Evolutionary conservation across 1,140 invertebrate genomes (phyloP).

Genomic region (Dendroctonus ponderosae): DNA sequence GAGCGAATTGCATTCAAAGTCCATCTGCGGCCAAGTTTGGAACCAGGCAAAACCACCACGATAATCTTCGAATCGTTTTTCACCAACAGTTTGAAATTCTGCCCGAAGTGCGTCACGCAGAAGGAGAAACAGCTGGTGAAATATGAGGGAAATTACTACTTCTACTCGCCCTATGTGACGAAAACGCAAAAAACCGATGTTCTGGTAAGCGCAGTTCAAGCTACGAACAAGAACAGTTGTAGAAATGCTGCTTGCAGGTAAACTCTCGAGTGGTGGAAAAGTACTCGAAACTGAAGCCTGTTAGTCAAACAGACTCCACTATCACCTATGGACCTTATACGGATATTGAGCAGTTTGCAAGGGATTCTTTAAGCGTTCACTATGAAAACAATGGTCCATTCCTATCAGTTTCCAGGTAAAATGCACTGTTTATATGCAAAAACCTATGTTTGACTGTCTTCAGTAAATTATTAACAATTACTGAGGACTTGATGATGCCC

Average conservation of each 20-base stretch:
- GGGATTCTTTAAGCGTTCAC: constrained; percentile 75
- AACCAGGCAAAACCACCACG: constrained; percentile 58
- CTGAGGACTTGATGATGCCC: too few relatives aligned
- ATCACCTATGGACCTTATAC: constrained; percentile 88
- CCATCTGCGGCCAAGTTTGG: constrained; percentile 62
- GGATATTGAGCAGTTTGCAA: constrained; percentile 57
- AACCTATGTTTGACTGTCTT: not conserved
- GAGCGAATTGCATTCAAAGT: constrained; percentile 60
- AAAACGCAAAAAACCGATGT: constrained; percentile 79
- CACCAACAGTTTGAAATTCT: constrained; percentile 73
- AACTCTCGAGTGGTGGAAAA: constrained; percentile 68
- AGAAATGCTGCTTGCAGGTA: constrained; percentile 24
- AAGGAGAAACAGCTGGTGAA: constrained; percentile 91
- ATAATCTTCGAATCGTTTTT: constrained; percentile 75
- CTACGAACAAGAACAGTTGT: not conserved
- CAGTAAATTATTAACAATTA: too few relatives aligned
- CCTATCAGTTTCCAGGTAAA: constrained; percentile 72
- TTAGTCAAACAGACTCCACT: constrained; percentile 70
- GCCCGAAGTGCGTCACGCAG: constrained; percentile 85
- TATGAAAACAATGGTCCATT: constrained; percentile 98
- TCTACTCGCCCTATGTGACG: constrained; percentile 80
- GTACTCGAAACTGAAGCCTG: constrained; percentile 85
- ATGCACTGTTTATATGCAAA: constrained; percentile 33
- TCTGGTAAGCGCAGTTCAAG: constrained; percentile 56
- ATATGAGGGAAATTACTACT: constrained; percentile 80